phyloP scores from a whole-genome alignment of 2,113 vertebrate genomes.

The Pagrus major region DNA sequence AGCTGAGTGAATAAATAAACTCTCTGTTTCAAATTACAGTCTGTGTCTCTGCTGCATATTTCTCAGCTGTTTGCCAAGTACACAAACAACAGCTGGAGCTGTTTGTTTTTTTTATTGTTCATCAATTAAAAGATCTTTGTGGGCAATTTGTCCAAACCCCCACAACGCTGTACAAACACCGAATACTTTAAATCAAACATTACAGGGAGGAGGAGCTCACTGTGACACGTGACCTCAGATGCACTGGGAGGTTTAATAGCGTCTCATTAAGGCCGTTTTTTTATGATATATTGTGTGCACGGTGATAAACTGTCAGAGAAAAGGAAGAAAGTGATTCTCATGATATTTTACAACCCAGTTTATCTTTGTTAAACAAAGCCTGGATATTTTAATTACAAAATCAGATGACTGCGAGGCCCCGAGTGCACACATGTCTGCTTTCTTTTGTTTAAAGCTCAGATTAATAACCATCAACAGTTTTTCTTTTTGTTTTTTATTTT shows the following conservation, averaged over 20 bases:
- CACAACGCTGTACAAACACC: neutral
- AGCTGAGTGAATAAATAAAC: conserved; percentile 35
- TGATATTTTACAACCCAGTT: neutral
- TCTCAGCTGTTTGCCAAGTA: conserved; percentile 38
- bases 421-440: neutral
- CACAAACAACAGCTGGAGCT: conserved; percentile 49
- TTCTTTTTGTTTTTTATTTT: neutral
- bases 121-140: conserved; percentile 20
- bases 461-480: neutral
- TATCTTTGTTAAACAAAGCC: neutral
- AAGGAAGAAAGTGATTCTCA: neutral
- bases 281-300: neutral
- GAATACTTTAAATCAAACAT: neutral
- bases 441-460: too few species aligned
- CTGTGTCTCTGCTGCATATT: conserved; percentile 18
- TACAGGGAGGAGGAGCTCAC: neutral
- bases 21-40: conserved; percentile 1
- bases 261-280: neutral
- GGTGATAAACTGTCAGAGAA: neutral
- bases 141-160: conserved; percentile 17
- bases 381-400: neutral
- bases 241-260: neutral
- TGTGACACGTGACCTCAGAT: neutral
- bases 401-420: neutral
- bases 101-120: conserved; percentile 51